These are phyloP conservation scores for Reticulitermes speratus DNA, from an alignment of 1,140 invertebrate species.

Conservation along the genomic window DNA sequence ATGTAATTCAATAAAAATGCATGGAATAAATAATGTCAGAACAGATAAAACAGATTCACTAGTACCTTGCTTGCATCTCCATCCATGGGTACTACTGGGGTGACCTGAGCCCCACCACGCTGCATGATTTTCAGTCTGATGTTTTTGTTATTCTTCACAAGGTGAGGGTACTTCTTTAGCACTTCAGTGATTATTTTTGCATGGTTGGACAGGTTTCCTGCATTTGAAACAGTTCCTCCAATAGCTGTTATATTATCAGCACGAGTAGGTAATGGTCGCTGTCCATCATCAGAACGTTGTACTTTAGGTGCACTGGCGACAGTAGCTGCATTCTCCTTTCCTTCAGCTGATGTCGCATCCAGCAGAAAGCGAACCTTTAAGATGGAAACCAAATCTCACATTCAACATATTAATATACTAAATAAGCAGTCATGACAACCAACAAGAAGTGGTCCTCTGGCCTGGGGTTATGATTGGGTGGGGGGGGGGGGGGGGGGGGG, in stretches of 20 bases:
- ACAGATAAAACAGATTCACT: too few relatives aligned
- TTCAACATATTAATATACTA: too few relatives aligned
- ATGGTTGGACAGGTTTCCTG: slow-evolving; percentile 54
- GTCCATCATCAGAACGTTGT: background rate
- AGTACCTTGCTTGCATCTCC: slow-evolving; percentile 31
- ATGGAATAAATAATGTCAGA: too few relatives aligned
- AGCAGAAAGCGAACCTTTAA: slow-evolving; percentile 45
- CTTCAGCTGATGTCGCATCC: slow-evolving; percentile 43
- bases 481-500: too few relatives aligned
- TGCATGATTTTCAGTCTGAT: slow-evolving; percentile 80
- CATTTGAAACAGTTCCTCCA: slow-evolving; percentile 7
- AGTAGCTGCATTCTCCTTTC: slow-evolving; percentile 40
- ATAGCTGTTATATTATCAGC: background rate
- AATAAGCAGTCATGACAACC: too few relatives aligned
- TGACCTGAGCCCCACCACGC: slow-evolving; percentile 49
- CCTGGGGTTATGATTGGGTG: too few relatives aligned
- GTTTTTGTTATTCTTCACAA: slow-evolving; percentile 83
- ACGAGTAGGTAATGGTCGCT: background rate
- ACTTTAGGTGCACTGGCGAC: background rate
- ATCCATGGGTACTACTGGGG: slow-evolving; percentile 20
- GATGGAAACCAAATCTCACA: too few relatives aligned
- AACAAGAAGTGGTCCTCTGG: too few relatives aligned
- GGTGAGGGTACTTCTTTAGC: slow-evolving; percentile 81
- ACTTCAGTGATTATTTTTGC: slow-evolving; percentile 85
- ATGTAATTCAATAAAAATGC: too few relatives aligned